A percentile compares a stretch with the other conserved stretches of the same genome.
Conservation (phyloP, 2,113 vertebrate species). For the Semnopithecus entellus region DNA sequence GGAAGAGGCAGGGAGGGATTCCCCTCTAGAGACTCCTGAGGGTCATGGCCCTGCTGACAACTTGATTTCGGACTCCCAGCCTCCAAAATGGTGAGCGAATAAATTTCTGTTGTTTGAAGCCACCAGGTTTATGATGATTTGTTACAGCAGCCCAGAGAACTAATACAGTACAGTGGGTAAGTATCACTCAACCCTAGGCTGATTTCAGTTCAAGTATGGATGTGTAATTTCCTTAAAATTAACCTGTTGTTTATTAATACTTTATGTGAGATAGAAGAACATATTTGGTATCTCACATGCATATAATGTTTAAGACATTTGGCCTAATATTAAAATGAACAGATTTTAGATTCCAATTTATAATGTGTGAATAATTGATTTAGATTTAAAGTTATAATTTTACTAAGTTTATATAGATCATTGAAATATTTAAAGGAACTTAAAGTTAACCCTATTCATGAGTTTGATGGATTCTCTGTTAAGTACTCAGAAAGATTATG, state of each 20-base stretch:
- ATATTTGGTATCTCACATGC: not conserved
- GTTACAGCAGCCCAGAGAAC: not conserved
- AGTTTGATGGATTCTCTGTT: not conserved
- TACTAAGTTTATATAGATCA: not conserved
- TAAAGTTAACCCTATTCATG: not conserved
- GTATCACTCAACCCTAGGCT: not conserved
- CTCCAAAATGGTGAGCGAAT: not conserved
- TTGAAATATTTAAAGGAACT: not conserved
- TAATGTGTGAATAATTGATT: slow-evolving; percentile 8
- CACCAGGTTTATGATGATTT: not conserved
- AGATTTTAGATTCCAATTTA: not conserved
- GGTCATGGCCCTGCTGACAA: not conserved
- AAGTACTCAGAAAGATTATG: not conserved
- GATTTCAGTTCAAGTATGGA: not conserved
- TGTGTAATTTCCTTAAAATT: not conserved
- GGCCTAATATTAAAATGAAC: not conserved
- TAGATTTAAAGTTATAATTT: slow-evolving; percentile 21
- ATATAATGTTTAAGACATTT: not conserved
- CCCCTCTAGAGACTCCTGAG: not conserved
- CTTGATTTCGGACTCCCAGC: not conserved
- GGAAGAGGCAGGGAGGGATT: not conserved
- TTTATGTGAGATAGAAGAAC: not conserved
- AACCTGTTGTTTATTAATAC: not conserved
- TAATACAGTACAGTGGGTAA: not conserved
- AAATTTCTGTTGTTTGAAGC: not conserved